phyloP scores from a whole-genome alignment of 2,888 invertebrate species.

The Tanypteryx hageni region DNA sequence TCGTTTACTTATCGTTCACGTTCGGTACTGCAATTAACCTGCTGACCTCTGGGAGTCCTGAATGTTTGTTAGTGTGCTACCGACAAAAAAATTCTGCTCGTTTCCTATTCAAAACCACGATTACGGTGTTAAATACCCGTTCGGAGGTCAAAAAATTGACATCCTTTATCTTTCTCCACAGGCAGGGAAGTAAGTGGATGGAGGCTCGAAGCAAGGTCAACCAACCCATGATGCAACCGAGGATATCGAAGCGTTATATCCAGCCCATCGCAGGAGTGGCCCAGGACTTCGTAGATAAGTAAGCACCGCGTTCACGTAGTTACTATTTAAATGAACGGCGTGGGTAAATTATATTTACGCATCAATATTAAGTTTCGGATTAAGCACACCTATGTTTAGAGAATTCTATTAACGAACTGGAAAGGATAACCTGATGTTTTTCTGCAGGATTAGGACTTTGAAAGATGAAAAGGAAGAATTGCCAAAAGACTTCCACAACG shows the following conservation, averaged over 20 bases:
- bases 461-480: slow-evolving; percentile 73
- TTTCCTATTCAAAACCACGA: too few species aligned
- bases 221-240: slow-evolving; percentile 82
- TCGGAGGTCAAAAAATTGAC: too few species aligned
- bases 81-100: too few species aligned
- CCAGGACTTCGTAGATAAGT: slow-evolving; percentile 69
- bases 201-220: slow-evolving; percentile 82
- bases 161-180: slow-evolving; percentile 71
- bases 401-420: background rate
- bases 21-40: background rate
- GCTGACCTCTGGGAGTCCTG: background rate
- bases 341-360: background rate
- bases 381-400: background rate
- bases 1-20: background rate
- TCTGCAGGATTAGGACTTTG: slow-evolving; percentile 74
- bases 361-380: too few species aligned
- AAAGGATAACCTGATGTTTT: background rate
- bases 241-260: slow-evolving; percentile 77
- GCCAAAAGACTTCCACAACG: slow-evolving; percentile 76
- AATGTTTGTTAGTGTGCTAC: too few species aligned
- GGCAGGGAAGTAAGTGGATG: slow-evolving; percentile 79
- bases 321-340: background rate
- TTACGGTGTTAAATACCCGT: too few species aligned
- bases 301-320: background rate
- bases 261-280: slow-evolving; percentile 77